Base-by-base conservation (phyloP, 2,113 vertebrate species). In the Octodon degus region DNA sequence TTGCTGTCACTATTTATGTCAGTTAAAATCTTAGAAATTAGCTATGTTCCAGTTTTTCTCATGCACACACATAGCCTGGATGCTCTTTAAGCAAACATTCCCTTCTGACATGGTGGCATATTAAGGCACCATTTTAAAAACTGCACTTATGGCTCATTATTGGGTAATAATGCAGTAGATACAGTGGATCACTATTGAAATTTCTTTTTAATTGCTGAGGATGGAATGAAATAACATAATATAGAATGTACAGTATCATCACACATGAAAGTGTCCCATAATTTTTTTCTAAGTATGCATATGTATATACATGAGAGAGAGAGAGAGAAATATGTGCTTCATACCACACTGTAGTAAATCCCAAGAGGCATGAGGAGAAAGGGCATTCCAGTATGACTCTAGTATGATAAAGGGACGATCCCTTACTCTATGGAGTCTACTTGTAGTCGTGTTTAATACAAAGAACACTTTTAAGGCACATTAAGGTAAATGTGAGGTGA, bases 91-190 rank as follows among this genome's bases (percentile, higher is more conserved):
- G 34, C 79, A 87, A 58, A 68, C 22, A 65, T 43, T 62, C 16
- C 6, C 77, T 34, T 67, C 37, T 68, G 17, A 83, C 12, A 20
- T 63, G 13, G 50, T 77, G 32, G 25, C n/a, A 68, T 19, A 82
- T 91, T 43, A 90, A 91, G 30, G 43, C 9, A 63, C 37, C 16
- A 76, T 84, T 88, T 88, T 92, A 58, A 68, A 96, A 93, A 85
- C 13, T 88, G 5, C 34, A 63, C 13, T 88, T 53, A 5, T 79
- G 27, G 68, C 34, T 63, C 11, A 37, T 14, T 81, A 50, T 0
- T 95, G 19, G 20, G 58, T 40, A 34, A n/a, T 79, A 60, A 58
- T 81, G 65, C 40, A 37, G 12, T 79, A 32, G 11, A 76, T 76
- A 19, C 0, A n/a, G 24, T 76, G 60, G 25, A 50, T 96, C 37